phyloP scores from a whole-genome alignment of 2,888 invertebrate genomes.

The Melieria omissa region DNA sequence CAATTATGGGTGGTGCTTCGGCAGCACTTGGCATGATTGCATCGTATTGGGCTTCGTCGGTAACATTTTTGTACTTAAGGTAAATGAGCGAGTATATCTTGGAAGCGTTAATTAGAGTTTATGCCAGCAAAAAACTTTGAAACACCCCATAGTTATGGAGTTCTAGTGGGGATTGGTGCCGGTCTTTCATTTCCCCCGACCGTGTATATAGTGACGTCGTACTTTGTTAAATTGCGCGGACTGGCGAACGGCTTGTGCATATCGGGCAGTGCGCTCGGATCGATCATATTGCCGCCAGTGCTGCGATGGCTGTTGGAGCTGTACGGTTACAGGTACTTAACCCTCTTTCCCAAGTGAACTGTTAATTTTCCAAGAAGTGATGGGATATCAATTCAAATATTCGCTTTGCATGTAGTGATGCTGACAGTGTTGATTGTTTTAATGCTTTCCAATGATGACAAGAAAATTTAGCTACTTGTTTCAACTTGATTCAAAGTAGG shows the following conservation, averaged over 20 bases:
- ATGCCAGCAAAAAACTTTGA: neutral
- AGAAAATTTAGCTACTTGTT: too few species aligned
- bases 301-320: constrained; percentile 76
- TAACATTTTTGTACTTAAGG: constrained; percentile 83
- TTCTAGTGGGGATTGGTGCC: constrained; percentile 84
- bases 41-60: constrained; percentile 83
- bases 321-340: constrained; percentile 75
- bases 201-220: constrained; percentile 89
- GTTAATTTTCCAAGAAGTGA: too few species aligned
- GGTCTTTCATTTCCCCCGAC: constrained; percentile 89
- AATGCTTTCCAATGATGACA: too few species aligned
- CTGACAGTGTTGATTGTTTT: too few species aligned
- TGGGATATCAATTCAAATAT: too few species aligned
- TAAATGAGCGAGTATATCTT: constrained; percentile 61
- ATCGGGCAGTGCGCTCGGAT: constrained; percentile 87
- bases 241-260: constrained; percentile 89
- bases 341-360: neutral
- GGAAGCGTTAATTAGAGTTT: constrained; percentile 31
- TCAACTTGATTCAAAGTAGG: too few species aligned
- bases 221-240: constrained; percentile 82
- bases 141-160: constrained; percentile 74
- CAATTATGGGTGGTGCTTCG: constrained; percentile 82
- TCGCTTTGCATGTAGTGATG: too few species aligned
- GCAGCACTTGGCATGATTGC: constrained; percentile 87
- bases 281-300: constrained; percentile 85